These are phyloP conservation scores for Scaptomyza hsui DNA, from an alignment of 1,140 invertebrate genomes.

Conservation along the genomic window DNA sequence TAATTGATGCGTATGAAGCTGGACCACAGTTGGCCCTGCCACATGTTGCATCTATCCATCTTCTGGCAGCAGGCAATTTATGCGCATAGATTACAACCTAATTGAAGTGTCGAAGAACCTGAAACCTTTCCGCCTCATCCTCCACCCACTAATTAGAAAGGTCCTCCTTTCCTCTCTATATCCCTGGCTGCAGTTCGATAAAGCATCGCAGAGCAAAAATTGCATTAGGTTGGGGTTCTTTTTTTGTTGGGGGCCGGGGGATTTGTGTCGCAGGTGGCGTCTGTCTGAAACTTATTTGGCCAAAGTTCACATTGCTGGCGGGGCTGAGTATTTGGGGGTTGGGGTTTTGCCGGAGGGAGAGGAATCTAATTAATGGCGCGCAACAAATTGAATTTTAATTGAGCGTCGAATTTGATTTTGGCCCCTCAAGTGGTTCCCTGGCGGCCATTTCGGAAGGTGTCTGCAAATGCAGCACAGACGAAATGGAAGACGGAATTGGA, in stretches of 20 bases:
- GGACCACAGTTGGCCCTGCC: constrained; percentile 15
- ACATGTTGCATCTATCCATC: constrained; percentile 64
- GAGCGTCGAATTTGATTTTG: constrained; percentile 78
- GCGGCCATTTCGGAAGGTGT: constrained; percentile 17
- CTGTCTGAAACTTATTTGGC: constrained; percentile 45
- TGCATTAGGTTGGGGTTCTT: constrained; percentile 37
- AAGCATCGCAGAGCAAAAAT: constrained; percentile 47
- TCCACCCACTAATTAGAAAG: constrained; percentile 53
- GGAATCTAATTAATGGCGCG: constrained; percentile 78
- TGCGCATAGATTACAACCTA: constrained; percentile 72
- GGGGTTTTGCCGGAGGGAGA: not conserved
- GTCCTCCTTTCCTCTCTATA: not conserved
- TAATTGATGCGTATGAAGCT: constrained; percentile 38
- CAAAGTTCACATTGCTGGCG: constrained; percentile 37
- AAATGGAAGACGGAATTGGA: not conserved
- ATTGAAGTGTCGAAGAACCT: constrained; percentile 49
- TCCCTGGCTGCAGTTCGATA: constrained; percentile 21
- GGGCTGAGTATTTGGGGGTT: not conserved
- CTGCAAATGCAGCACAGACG: not conserved
- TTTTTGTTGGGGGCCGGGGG: not conserved
- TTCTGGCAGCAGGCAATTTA: constrained; percentile 45
- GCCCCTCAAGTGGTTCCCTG: constrained; percentile 20
- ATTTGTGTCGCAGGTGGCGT: constrained; percentile 41
- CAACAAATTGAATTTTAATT: constrained; percentile 82
- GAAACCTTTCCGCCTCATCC: not conserved